Percentiles rank a stretch among this genome's conserved stretches.
Evolutionary conservation across 1,140 invertebrate genomes (phyloP).

Genomic region (Cryptotermes secundus): DNA sequence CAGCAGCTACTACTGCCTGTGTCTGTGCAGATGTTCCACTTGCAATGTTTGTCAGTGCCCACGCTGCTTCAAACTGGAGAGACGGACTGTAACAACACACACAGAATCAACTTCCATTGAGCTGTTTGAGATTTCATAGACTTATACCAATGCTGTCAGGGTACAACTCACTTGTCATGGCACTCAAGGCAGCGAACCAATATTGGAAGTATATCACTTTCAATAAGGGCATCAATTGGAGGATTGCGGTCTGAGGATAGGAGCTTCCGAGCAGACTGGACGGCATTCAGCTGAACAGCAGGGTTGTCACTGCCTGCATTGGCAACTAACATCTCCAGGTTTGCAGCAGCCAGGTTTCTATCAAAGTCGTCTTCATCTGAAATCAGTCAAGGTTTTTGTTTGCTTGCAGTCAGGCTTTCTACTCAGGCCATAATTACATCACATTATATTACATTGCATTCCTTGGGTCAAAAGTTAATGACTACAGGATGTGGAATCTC

Average conservation of each 20-base stretch:
- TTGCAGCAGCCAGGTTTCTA: slow-evolving; percentile 62
- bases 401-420: no score
- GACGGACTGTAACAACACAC: slow-evolving; percentile 64
- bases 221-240: slow-evolving; percentile 96
- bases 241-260: slow-evolving; percentile 97
- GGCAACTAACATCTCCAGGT: slow-evolving; percentile 67
- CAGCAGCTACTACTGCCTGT: slow-evolving; percentile 89
- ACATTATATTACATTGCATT: no score
- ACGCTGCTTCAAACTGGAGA: slow-evolving; percentile 97
- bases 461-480: background rate
- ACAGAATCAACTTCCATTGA: background rate
- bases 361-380: slow-evolving; percentile 74
- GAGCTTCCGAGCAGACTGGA: slow-evolving; percentile 88
- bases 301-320: slow-evolving; percentile 73
- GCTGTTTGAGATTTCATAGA: no score
- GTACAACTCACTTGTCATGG: slow-evolving; percentile 65
- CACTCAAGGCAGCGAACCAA: slow-evolving; percentile 86
- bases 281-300: slow-evolving; percentile 72
- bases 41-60: slow-evolving; percentile 99
- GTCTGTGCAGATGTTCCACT: slow-evolving; percentile 96
- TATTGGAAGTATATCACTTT: slow-evolving; percentile 90
- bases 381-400: slow-evolving; percentile 13
- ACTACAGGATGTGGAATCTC: background rate
- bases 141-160: no score
- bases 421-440: background rate